A percentile compares a stretch with the other conserved stretches of the same genome.
These are phyloP conservation scores for Gonocerus acuteangulatus DNA, from an alignment of 2,888 invertebrate genomes.

Conservation along the genomic window DNA sequence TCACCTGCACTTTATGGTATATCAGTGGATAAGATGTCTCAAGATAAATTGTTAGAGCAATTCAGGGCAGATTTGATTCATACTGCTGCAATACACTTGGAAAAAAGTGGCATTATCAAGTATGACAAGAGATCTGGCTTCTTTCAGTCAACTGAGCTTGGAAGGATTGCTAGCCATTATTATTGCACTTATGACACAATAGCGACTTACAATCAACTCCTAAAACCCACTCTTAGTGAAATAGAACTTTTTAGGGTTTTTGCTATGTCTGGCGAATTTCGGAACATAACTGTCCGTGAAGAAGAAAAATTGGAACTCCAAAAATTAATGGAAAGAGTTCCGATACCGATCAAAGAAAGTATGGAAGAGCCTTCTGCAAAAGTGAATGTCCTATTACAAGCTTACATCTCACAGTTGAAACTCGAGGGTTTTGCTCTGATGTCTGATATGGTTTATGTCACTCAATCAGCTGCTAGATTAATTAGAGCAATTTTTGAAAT, in stretches of 20 bases:
- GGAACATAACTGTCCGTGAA: conserved; percentile 82
- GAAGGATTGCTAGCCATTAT: conserved; percentile 95
- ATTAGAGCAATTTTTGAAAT: conserved; percentile 97
- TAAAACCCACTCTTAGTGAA: conserved; percentile 93
- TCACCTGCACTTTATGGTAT: conserved; percentile 86
- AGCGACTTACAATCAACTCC: conserved; percentile 88
- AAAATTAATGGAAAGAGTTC: conserved; percentile 90
- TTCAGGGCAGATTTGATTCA: conserved; percentile 91
- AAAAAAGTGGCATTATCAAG: conserved; percentile 88
- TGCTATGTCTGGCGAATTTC: conserved; percentile 93
- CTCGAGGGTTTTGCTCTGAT: conserved; percentile 96
- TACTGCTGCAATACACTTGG: conserved; percentile 83
- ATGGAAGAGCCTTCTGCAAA: conserved; percentile 98
- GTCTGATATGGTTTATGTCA: conserved; percentile 99
- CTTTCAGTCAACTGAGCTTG: conserved; percentile 85
- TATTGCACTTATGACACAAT: conserved; percentile 97
- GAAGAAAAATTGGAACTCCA: conserved; percentile 96
- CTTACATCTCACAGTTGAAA: conserved; percentile 96
- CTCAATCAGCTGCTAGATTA: conserved; percentile 90
- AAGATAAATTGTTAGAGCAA: conserved; percentile 78
- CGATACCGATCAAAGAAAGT: conserved; percentile 96
- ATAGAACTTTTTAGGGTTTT: conserved; percentile 98
- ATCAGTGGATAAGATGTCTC: conserved; percentile 65
- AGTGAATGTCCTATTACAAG: conserved; percentile 87
- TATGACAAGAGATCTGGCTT: conserved; percentile 91